phyloP scores from a whole-genome alignment of 1,140 invertebrate species.

The Pristionchus pacificus region DNA sequence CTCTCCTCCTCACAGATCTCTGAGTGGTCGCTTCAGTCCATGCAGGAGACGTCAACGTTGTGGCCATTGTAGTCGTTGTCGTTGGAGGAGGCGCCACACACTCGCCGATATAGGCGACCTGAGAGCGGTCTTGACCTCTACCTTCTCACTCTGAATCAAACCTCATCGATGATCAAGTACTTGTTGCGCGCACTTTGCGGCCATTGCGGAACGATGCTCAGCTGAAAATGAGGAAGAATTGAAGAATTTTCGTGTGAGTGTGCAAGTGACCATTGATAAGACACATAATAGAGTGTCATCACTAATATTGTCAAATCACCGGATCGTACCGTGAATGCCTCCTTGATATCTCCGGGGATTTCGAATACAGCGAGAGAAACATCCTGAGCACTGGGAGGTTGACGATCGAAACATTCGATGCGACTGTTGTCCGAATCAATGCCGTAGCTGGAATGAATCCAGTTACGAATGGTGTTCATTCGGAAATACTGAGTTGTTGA shows the following conservation, averaged over 20 bases:
- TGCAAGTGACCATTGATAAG: no score
- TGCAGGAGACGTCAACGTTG: no score
- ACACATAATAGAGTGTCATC: no score
- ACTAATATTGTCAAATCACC: no score
- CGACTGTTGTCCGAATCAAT: slow-evolving; percentile 27
- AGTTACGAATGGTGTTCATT: no score
- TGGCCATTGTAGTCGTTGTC: slow-evolving; percentile 9
- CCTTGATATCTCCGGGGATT: slow-evolving; percentile 38
- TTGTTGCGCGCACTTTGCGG: slow-evolving; percentile 38
- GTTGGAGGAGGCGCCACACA: slow-evolving; percentile 31
- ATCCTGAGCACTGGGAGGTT: not conserved
- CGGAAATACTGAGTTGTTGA: not conserved
- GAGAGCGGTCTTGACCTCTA: no score
- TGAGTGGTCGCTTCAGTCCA: slow-evolving; percentile 4
- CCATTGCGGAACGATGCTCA: slow-evolving; percentile 54
- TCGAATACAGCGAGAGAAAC: slow-evolving; percentile 54
- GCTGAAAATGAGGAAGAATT: slow-evolving; percentile 36
- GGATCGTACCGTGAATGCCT: slow-evolving; percentile 48
- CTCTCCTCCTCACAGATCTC: slow-evolving; percentile 3
- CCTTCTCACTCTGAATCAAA: no score
- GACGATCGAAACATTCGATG: not conserved
- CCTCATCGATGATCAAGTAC: slow-evolving; percentile 48
- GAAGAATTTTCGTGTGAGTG: not conserved
- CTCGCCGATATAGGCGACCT: slow-evolving; percentile 55
- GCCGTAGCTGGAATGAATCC: slow-evolving; percentile 28